Base-by-base conservation (phyloP, 2,113 vertebrate species). In the Butorides virescens region DNA sequence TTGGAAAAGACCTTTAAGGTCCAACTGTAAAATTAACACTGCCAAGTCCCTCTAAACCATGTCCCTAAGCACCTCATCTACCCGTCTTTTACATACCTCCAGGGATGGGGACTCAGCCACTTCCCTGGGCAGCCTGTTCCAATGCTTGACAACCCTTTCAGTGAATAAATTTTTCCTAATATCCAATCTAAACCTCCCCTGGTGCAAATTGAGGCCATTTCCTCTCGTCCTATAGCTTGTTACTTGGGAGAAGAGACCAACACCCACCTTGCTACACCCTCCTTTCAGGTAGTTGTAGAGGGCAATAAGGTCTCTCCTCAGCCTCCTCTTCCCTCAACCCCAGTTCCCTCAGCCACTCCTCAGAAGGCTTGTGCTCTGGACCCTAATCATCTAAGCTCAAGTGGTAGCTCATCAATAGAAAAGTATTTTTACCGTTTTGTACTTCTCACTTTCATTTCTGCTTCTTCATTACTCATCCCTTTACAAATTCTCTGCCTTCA, bases 241-340 rank as follows among this genome's bases (percentile, higher is more conserved):
- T 55, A 65, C 22, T 21, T 65, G 58, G 27, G 39, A 47, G 11
- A 74, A 65, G 34, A 65, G 22, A 46, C 27, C 0, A 0, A 46
- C 8, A 7, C 6, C 68, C 37, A 47, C 21, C 27, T 47, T 1
- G 0, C 21, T 26, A 63, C 47, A 30, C 15, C 13, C 39, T 37
- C 34, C 17, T 55, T 52, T 47, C 39, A 55, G 25, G 6, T 16
- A 46, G 21, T 26, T 55, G 49, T 55, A 37, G 34, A 63, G 16
- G 9, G 26, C 2, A 0, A 25, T 32, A 20, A 63, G 26, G 5
- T 62, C 5, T 42, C 30, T 34, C 13, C 17, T 66, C 3, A 56
- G 50, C 29, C 34, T 27, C 34, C 50, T 46, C 9, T 56, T 32
- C 34, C 47, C 18, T 18, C 37, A 16, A 16, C 3, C 14, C 9